Evolutionary conservation across 2,797 vertebrate species (phyloP).

Genomic region (Lacerta agilis): DNA sequence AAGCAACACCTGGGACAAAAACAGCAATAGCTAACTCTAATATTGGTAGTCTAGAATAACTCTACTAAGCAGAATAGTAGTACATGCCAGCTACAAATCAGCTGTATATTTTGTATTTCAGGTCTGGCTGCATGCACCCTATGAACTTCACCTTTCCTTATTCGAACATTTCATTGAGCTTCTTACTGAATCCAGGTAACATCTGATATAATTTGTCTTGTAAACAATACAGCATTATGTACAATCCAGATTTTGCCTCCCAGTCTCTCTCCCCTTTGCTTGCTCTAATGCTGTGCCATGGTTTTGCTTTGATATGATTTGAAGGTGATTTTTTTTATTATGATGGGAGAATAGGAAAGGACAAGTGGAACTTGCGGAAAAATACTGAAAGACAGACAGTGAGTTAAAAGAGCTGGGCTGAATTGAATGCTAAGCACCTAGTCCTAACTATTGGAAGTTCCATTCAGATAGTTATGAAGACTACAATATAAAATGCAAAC

Average conservation of each 20-base stretch:
- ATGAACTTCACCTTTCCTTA: constrained; percentile 96
- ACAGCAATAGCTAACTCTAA: not conserved
- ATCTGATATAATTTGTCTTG: constrained; percentile 7
- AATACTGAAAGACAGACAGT: not conserved
- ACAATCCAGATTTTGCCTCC: not conserved
- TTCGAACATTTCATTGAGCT: constrained; percentile 99
- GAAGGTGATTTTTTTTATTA: not conserved
- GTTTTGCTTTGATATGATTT: not conserved
- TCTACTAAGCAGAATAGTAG: not conserved
- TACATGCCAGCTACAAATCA: not conserved
- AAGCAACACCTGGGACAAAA: not conserved
- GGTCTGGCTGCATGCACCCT: constrained; percentile 99
- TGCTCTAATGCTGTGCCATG: not conserved
- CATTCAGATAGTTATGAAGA: not conserved
- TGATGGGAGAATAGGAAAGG: not conserved
- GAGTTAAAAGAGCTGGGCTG: too few species aligned
- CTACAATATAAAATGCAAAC: not conserved
- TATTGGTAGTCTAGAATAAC: not conserved
- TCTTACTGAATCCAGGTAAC: constrained; percentile 96
- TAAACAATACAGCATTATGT: not conserved
- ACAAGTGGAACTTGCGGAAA: not conserved
- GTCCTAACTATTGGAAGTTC: not conserved
- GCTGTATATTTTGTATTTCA: constrained; percentile 69
- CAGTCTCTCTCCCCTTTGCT: not conserved
- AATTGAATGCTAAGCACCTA: not conserved